phyloP scores from a whole-genome alignment of 92 coral and sea anemone genomes.

The Phenganax marumi region DNA sequence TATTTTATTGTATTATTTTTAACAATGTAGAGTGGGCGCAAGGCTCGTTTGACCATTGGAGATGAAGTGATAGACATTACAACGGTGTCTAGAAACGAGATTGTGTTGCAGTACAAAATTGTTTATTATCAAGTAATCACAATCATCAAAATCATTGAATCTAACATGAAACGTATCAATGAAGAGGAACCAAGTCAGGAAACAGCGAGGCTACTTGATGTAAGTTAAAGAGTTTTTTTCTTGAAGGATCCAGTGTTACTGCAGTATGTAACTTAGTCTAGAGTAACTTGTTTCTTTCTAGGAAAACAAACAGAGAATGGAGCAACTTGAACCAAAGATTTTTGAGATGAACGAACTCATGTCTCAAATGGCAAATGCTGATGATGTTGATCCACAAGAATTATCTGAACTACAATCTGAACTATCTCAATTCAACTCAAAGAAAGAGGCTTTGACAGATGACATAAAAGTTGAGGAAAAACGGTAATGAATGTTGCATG shows the following conservation, averaged over 20 bases:
- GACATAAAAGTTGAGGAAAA: constrained; percentile 12
- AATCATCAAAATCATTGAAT: constrained; percentile 15
- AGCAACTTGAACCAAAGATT: constrained; percentile 33
- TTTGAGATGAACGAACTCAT: constrained; percentile 8
- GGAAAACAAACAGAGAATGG: constrained; percentile 42
- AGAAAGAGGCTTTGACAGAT: constrained; percentile 4
- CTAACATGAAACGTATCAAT: constrained; percentile 11
- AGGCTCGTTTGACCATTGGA: constrained; percentile 10
- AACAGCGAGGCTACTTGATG: constrained; percentile 36
- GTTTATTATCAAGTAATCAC: constrained; percentile 16
- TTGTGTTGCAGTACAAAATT: constrained; percentile 25
- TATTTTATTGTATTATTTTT: no score
- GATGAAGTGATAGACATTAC: constrained; percentile 20
- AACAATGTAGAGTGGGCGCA: neutral
- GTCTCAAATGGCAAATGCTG: constrained; percentile 29
- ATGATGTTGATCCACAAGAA: constrained; percentile 28
- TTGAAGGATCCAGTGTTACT: no score
- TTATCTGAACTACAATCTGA: constrained; percentile 8
- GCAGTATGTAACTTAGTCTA: no score
- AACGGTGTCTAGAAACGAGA: constrained; percentile 11
- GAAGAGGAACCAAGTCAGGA: constrained; percentile 30
- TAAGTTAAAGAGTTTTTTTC: neutral
- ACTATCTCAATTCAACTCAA: constrained; percentile 18
- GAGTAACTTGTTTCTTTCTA: neutral
- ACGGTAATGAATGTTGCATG: constrained; percentile 10